phyloP scores from a whole-genome alignment of 2,113 vertebrate genomes.

The Aegotheles bennettii region DNA sequence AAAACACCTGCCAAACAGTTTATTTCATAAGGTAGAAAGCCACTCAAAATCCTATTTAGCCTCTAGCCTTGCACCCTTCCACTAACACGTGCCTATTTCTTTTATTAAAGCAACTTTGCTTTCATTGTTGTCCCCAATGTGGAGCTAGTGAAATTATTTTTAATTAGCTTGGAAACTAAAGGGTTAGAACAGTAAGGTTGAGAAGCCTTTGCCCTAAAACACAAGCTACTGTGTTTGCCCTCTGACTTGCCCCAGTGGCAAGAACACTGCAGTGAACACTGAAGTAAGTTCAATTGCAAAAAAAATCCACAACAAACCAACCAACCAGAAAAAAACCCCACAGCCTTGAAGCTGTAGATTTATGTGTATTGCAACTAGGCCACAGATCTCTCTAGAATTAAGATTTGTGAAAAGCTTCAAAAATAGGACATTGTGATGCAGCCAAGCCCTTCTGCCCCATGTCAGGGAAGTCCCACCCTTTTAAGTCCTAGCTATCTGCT shows the following conservation, averaged over 20 bases:
- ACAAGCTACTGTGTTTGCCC: not conserved
- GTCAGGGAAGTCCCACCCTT: not conserved
- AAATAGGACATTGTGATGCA: fast-evolving
- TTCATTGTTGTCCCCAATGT: not conserved
- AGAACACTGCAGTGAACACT: not conserved
- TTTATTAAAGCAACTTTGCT: not conserved
- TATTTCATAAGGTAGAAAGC: not conserved
- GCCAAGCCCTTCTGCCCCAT: not conserved
- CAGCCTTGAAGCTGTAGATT: not conserved
- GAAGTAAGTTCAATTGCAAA: not conserved
- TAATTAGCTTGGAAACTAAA: not conserved
- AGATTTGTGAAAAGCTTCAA: not conserved
- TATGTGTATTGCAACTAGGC: not conserved
- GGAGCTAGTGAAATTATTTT: not conserved
- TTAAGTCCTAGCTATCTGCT: not conserved
- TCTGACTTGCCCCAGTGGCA: not conserved
- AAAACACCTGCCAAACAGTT: no score
- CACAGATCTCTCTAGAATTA: not conserved
- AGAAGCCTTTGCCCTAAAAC: not conserved
- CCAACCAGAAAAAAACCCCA: no score
- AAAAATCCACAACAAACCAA: no score
- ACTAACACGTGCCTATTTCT: not conserved
- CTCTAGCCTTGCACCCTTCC: not conserved
- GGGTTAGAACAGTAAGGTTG: not conserved
- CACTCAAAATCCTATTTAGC: not conserved